Evolutionary conservation across 2,113 vertebrate species (phyloP), one percentile per base, ranked within the genome.

Genomic region (Seriola aureovittata): DNA sequence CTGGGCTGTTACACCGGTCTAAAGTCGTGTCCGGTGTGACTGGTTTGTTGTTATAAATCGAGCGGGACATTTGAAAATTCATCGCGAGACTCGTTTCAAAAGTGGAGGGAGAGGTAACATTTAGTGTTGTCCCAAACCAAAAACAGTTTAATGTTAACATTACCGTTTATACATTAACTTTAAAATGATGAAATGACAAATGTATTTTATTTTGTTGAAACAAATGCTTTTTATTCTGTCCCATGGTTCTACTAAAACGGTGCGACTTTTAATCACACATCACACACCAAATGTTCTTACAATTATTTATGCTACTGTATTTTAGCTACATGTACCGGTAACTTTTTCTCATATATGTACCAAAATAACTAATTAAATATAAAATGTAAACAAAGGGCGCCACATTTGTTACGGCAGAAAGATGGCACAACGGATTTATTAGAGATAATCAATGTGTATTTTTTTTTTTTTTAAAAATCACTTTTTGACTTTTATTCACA

Each of bases 61-160:
- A 93, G 95, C 94, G 95, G 92, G 95, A 95, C 89, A 92, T 96
- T 96, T 94, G 93, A 95, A 93, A 96, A 91, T 77, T 55, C 78
- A 84, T 87, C 91, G 90, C 92, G 50, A 80, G 74, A 54, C 50
- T 69, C 16, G 0, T 4, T 8, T 44, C 0, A 80, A 75, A 93
- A 93, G 55, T 91, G 94, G 93, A 94, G 92, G 93, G 89, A 93
- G 62, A 93, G 8, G 48, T 11, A 34, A 63, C 34, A 7, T 8
- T 8, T 0, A 34, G 3, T 6, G 32, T 19, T 66, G 14, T 12
- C 3, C 12, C 3, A n/a, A 38, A 19, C 16, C 4, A 5, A 13
- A 46, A 6, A 36, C 38, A 0, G 11, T 58, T 10, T 16, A 10
- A 25, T n/a, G 6, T 25, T 68, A 29, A 54, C 0, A 23, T 54